Evolutionary conservation across 1,140 invertebrate genomes (phyloP).

Genomic region (Charaxes varanes): DNA sequence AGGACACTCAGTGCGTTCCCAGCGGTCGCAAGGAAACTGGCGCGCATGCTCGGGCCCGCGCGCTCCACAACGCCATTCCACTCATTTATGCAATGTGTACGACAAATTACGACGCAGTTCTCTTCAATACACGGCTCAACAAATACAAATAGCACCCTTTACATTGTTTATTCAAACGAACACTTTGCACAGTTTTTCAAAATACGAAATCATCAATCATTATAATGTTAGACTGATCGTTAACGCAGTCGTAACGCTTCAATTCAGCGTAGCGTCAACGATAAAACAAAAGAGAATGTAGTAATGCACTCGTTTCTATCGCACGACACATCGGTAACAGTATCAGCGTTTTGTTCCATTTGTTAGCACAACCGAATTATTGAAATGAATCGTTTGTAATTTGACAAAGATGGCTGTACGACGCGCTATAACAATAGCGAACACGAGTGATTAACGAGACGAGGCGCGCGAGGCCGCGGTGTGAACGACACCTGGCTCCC

Average conservation of each 20-base stretch:
- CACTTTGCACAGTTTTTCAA: constrained; percentile 67
- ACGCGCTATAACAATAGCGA: constrained; percentile 72
- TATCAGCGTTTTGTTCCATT: constrained; percentile 61
- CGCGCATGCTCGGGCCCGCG: constrained; percentile 73
- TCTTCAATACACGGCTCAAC: constrained; percentile 58
- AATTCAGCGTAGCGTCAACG: constrained; percentile 62
- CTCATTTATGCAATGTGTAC: constrained; percentile 74
- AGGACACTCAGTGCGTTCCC: constrained; percentile 69
- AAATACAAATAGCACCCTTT: constrained; percentile 63
- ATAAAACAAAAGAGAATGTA: constrained; percentile 73
- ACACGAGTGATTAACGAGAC: constrained; percentile 73
- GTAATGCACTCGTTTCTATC: constrained; percentile 45
- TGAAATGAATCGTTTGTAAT: constrained; percentile 67
- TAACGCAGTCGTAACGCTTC: constrained; percentile 64
- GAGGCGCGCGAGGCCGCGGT: constrained; percentile 73
- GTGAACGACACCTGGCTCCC: constrained; percentile 75
- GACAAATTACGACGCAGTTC: constrained; percentile 72
- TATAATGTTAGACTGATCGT: constrained; percentile 69
- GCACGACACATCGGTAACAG: constrained; percentile 47
- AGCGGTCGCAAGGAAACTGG: constrained; percentile 68
- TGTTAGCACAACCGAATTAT: constrained; percentile 59
- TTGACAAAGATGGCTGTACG: constrained; percentile 73
- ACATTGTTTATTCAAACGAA: constrained; percentile 63
- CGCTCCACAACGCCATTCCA: constrained; percentile 72
- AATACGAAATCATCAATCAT: constrained; percentile 68